A percentile compares a stretch with the other conserved stretches of the same genome.
Conservation (phyloP, 1,140 invertebrate genomes). For the Pachyrhynchus sulphureomaculatus region DNA sequence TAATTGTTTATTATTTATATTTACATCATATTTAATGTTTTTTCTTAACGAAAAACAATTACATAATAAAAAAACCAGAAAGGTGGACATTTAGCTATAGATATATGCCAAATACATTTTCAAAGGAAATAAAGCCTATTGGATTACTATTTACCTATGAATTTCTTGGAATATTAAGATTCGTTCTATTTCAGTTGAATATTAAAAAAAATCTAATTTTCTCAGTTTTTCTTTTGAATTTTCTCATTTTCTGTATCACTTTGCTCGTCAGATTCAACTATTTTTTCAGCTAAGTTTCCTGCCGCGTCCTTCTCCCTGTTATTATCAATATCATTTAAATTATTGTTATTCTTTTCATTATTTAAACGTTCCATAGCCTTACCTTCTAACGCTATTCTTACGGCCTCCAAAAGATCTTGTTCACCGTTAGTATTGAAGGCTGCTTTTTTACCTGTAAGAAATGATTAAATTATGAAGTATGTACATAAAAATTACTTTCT, state of each 20-base stretch:
- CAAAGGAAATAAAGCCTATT: neutral
- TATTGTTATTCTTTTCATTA: neutral
- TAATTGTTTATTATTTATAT: too few species aligned
- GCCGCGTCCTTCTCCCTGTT: conserved; percentile 20
- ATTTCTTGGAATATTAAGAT: neutral
- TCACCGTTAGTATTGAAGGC: conserved; percentile 59
- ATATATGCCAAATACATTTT: too few species aligned
- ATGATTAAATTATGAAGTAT: conserved; percentile 34
- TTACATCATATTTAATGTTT: too few species aligned
- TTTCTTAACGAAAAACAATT: too few species aligned
- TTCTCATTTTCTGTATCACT: conserved; percentile 25
- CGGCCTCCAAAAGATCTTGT: conserved; percentile 58
- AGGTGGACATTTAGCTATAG: too few species aligned
- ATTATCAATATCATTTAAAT: conserved; percentile 21
- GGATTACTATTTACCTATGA: too few species aligned
- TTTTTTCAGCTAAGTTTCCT: neutral
- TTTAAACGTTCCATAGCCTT: conserved; percentile 33
- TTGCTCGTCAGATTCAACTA: neutral
- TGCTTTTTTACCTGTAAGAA: conserved; percentile 63
- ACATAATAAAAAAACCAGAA: too few species aligned
- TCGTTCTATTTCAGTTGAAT: neutral
- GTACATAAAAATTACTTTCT: conserved; percentile 18
- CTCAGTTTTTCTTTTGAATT: conserved; percentile 16
- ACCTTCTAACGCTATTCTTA: conserved; percentile 60
- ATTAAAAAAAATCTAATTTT: neutral